These are phyloP conservation scores for Tachina lurida DNA, from an alignment of 2,888 invertebrate species.

Conservation along the genomic window DNA sequence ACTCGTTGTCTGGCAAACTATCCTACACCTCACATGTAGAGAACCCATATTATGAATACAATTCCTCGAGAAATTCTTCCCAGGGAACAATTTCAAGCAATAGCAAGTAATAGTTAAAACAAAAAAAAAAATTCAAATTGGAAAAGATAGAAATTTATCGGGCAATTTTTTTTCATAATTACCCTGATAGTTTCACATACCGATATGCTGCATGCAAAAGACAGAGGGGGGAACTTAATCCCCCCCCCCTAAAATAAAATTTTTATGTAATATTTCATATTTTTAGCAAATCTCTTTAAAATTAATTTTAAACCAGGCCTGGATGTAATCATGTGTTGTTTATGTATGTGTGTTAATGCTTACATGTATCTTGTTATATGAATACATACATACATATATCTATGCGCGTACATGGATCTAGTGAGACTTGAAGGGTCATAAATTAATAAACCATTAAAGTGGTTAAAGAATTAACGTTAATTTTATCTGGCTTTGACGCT, in stretches of 20 bases:
- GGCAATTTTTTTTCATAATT: too few species aligned
- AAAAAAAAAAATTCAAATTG: too few species aligned
- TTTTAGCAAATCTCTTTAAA: background rate
- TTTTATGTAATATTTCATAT: background rate
- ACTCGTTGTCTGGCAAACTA: too few species aligned
- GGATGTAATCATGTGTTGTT: slow-evolving; percentile 11
- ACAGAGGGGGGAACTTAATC: background rate
- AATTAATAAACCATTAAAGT: slow-evolving; percentile 83
- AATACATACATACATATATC: too few species aligned
- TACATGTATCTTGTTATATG: slow-evolving; percentile 30
- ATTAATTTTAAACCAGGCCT: slow-evolving; percentile 34
- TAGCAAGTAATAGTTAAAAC: too few species aligned
- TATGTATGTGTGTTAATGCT: slow-evolving; percentile 33
- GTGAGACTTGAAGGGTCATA: slow-evolving; percentile 81
- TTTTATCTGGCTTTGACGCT: slow-evolving; percentile 81
- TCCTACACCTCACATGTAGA: too few species aligned
- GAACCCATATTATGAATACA: too few species aligned
- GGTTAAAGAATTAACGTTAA: slow-evolving; percentile 82
- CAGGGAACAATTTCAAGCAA: too few species aligned
- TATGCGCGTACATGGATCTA: slow-evolving; percentile 43
- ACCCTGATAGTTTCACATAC: too few species aligned
- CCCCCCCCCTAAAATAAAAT: background rate
- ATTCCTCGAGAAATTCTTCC: too few species aligned
- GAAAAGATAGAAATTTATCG: too few species aligned
- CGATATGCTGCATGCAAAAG: background rate